Conservation (phyloP, 2,113 vertebrate genomes). For the Nematolebias whitei region DNA sequence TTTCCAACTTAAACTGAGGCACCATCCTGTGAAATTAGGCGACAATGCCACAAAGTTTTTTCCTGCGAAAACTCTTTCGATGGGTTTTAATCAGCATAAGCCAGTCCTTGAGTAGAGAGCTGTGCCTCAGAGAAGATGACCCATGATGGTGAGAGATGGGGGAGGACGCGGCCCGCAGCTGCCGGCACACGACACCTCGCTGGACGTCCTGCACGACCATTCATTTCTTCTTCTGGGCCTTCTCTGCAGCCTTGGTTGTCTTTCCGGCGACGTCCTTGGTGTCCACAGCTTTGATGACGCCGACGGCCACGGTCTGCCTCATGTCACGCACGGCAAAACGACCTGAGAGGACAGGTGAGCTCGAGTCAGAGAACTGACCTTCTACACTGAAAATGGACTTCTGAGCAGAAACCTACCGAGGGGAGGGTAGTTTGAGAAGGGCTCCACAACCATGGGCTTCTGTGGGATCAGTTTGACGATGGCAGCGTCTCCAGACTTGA, state of each 20-base stretch:
- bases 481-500: slow-evolving; percentile 83
- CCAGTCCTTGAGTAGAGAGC: slow-evolving; percentile 85
- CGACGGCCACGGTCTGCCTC: slow-evolving; percentile 85
- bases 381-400: no score
- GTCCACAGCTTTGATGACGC: slow-evolving; percentile 82
- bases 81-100: slow-evolving; percentile 87
- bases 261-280: slow-evolving; percentile 75
- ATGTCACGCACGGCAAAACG: slow-evolving; percentile 86
- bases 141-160: slow-evolving; percentile 51
- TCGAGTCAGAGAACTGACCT: neutral
- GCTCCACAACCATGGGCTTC: slow-evolving; percentile 85
- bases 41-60: slow-evolving; percentile 76
- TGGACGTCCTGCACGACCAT: slow-evolving; percentile 62
- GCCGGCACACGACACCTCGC: slow-evolving; percentile 51
- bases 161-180: slow-evolving; percentile 55
- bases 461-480: slow-evolving; percentile 80
- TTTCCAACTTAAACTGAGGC: slow-evolving; percentile 79
- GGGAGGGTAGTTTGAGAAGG: slow-evolving; percentile 80
- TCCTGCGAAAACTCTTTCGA: slow-evolving; percentile 87
- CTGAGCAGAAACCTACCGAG: slow-evolving; percentile 81
- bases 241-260: slow-evolving; percentile 82
- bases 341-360: slow-evolving; percentile 54
- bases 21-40: no score
- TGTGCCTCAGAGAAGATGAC: slow-evolving; percentile 73
- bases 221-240: slow-evolving; percentile 81